Conservation (phyloP, 2,888 invertebrate species). For the Cremastobaeus sp. region DNA sequence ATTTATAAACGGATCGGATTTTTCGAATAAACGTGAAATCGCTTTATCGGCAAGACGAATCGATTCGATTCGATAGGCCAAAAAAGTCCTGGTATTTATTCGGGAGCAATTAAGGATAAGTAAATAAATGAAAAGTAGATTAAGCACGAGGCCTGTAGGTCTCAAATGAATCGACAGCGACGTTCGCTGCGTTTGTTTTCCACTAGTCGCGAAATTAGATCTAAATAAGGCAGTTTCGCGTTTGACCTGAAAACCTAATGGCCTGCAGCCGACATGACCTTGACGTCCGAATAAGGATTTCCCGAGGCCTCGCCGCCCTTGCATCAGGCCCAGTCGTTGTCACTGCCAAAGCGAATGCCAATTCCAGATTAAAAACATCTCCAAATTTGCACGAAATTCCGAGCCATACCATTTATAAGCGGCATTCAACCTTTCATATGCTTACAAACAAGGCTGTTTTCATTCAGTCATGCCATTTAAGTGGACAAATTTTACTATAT, state of each 20-base stretch:
- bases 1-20: too few species aligned
- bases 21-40: too few species aligned
- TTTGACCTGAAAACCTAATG: constrained; percentile 74
- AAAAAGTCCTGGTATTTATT: constrained; percentile 17
- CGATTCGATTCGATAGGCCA: too few species aligned
- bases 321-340: constrained; percentile 70
- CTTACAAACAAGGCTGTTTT: too few species aligned
- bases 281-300: constrained; percentile 74
- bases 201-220: constrained; percentile 59
- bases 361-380: constrained; percentile 18
- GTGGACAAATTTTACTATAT: neutral
- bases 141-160: constrained; percentile 62
- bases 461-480: neutral
- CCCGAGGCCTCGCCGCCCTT: constrained; percentile 73
- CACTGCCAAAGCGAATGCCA: constrained; percentile 65
- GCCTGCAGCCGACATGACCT: constrained; percentile 72
- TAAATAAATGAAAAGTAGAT: constrained; percentile 62
- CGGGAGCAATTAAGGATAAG: constrained; percentile 35
- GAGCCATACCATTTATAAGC: constrained; percentile 19
- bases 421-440: neutral
- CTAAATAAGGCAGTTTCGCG: constrained; percentile 65
- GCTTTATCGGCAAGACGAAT: too few species aligned
- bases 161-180: constrained; percentile 41
- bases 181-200: constrained; percentile 57
- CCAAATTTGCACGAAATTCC: constrained; percentile 51